Evolutionary conservation across 2,797 vertebrate genomes (phyloP).

Genomic region (Chelon labrosus): DNA sequence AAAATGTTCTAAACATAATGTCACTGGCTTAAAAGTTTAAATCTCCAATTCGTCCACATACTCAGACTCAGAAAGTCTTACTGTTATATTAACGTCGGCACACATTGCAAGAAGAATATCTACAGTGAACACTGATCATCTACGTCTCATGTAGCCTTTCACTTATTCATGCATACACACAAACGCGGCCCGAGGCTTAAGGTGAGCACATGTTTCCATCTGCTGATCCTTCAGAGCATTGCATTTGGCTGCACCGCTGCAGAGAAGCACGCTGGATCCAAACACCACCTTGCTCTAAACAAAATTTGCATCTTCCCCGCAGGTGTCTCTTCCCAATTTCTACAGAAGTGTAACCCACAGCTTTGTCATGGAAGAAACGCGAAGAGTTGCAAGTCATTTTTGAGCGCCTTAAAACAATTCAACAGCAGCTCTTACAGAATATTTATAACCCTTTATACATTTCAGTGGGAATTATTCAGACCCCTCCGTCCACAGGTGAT

Average conservation of each 20-base stretch:
- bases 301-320: no score
- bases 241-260: conserved; percentile 37
- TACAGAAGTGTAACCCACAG: conserved; percentile 4
- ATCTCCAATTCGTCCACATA: background rate
- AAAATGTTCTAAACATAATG: no score
- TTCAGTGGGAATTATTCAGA: background rate
- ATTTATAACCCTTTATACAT: background rate
- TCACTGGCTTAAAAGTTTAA: background rate
- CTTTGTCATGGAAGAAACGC: background rate
- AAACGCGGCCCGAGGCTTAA: conserved; percentile 19
- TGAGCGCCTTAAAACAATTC: background rate
- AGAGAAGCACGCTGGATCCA: background rate
- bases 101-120: conserved; percentile 2
- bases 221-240: conserved; percentile 68
- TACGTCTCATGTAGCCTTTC: conserved; percentile 4
- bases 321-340: conserved; percentile 9
- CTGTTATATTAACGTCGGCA: conserved; percentile 5
- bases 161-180: background rate
- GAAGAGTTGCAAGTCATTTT: background rate
- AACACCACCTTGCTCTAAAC: background rate
- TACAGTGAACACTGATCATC: no score
- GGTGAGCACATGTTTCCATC: conserved; percentile 65
- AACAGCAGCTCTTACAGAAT: conserved; percentile 1
- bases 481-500: background rate
- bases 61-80: background rate